Conservation (phyloP, 2,113 vertebrate species). For the Callipepla squamata region DNA sequence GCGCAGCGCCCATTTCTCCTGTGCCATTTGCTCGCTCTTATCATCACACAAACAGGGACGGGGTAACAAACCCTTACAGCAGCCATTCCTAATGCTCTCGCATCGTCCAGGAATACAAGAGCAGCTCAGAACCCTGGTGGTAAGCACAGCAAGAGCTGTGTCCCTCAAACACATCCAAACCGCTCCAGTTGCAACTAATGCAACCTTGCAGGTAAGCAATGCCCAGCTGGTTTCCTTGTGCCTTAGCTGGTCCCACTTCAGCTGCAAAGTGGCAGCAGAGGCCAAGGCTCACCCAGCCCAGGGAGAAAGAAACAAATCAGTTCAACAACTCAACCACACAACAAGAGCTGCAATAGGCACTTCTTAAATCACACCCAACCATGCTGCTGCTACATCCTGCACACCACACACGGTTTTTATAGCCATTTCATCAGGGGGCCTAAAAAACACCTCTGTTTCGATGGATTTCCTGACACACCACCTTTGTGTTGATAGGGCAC, state of each 20-base stretch:
- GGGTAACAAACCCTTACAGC: neutral
- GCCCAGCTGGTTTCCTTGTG: neutral
- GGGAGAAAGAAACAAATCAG: neutral
- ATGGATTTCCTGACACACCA: rapidly evolving
- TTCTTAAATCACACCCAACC: neutral
- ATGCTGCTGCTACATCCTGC: neutral
- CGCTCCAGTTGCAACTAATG: neutral
- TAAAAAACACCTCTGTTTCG: neutral
- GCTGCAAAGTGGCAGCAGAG: neutral
- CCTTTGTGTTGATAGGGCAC: neutral
- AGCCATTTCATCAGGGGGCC: neutral
- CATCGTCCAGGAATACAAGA: neutral
- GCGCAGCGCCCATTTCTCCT: neutral
- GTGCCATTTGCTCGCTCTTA: neutral
- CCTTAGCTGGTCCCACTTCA: neutral
- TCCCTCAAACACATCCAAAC: neutral
- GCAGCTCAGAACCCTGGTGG: neutral
- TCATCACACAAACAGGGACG: neutral
- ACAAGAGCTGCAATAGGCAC: neutral
- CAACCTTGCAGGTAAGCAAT: rapidly evolving
- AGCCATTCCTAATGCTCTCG: neutral
- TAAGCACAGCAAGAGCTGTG: neutral
- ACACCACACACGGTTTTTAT: neutral
- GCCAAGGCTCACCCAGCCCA: neutral
- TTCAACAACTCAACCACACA: neutral